Conservation (phyloP, 1,140 invertebrate species). For the Platyscapa corneri region DNA sequence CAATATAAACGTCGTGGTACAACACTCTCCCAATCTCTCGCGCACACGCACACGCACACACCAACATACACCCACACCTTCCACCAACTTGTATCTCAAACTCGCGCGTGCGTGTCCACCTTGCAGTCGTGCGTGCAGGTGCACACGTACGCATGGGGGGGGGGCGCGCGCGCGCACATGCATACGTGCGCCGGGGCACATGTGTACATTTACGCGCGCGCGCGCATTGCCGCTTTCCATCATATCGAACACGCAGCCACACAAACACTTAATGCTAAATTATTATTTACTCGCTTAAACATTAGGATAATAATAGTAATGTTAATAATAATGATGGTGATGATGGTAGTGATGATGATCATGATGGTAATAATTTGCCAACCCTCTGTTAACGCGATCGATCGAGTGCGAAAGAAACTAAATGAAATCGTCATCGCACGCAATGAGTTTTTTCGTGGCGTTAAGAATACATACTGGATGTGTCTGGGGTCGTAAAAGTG, state of each 20-base stretch:
- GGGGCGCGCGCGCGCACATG: too few species aligned
- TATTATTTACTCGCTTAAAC: conserved; percentile 43
- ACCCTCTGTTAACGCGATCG: background rate
- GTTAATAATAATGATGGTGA: conserved; percentile 27
- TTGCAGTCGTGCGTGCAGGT: background rate
- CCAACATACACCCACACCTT: background rate
- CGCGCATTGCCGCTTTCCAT: too few species aligned
- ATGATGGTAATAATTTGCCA: background rate
- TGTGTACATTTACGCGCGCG: too few species aligned
- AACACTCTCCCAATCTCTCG: conserved; percentile 64
- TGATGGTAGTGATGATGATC: background rate
- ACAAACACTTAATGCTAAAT: conserved; percentile 26
- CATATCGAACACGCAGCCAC: background rate
- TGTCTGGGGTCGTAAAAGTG: background rate
- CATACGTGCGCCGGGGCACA: too few species aligned
- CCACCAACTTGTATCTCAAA: too few species aligned
- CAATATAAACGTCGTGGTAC: conserved; percentile 75
- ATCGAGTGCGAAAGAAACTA: background rate
- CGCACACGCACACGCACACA: conserved; percentile 12
- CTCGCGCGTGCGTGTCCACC: background rate
- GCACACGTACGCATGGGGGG: background rate
- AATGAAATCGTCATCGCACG: background rate
- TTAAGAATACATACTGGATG: background rate
- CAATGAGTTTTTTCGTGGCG: background rate
- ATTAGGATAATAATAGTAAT: conserved; percentile 41